Evolutionary conservation across 2,797 vertebrate species (phyloP), one percentile per base, ranked within the genome.

Genomic region (Diplodus puntazzo): DNA sequence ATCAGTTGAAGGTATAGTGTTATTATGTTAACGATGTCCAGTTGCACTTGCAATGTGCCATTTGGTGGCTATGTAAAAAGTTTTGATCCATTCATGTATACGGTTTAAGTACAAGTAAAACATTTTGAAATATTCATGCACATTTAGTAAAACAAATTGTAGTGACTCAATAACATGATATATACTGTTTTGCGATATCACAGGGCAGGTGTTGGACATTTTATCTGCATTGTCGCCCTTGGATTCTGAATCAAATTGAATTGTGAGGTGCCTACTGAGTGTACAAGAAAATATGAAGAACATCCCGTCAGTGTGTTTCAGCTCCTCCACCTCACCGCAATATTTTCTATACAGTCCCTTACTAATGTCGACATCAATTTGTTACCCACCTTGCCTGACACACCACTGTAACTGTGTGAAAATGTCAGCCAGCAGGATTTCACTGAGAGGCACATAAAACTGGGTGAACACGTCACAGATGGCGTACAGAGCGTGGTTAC

Each of bases 401-500:
- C 98, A 99, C 98, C 98, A 99, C 94, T 99, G 97, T 63, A 99
- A 91, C 87, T 99, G 98, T 61, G 97, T 94, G 91, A 99, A 97
- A 77, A 99, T 96, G 85, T 99, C 98, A 0, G 94, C 95, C 80
- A 99, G 95, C 46, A 99, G 95, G 79, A 99, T 96, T 80, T 97
- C 96, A 39, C 97, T 97, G 89, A 99, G 94, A 42, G 97, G 96
- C 92, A 98, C 97, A n/a, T 98, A 99, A 80, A 99, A 99, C 70
- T 99, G 97, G 0, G 98, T 98, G 90, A 99, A 99, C 20, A 99
- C 97, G 4, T 99, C 98, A 81, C 98, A 99, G 86, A 99, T 97
- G 42, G 97, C 98, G 13, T 98, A 99, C 71, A 99, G 96, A 1
- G 98, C 98, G 0, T 99, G 98, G 93, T 99, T 99, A 88, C 98